Evolutionary conservation across 2,797 vertebrate species (phyloP), one percentile per base, ranked within the genome.

Genomic region (Ceyx erithaca): DNA sequence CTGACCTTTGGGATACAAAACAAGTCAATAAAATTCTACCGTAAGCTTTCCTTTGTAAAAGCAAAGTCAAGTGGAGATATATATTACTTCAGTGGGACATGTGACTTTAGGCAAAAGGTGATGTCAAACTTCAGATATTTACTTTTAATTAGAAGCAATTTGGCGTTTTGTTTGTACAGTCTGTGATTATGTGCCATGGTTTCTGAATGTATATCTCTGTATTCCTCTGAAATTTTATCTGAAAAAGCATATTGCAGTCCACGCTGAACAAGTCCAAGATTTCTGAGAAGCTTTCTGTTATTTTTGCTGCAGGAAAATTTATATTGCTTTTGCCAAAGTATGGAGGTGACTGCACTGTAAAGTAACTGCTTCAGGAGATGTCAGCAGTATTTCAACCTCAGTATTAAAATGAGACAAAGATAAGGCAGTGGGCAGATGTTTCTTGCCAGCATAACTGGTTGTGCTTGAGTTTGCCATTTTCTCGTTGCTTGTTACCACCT

Each of bases 401-500:
- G 37, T 80, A 35, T 73, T 77, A 51, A 81, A 87, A 51, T 28
- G 14, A 78, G 37, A 77, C 41, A 19, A 78, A 12, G 81, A 63
- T 58, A 82, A 82, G 46, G 68, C 64, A 64, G 68, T 6, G 30
- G 46, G 54, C 83, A 90, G 75, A 80, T 95, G 89, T 87, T 94
- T 94, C 79, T 68, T 64, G 52, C 81, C 58, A 80, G 57, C 45
- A 9, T 26, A 57, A 68, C 61, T 58, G 80, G 54, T 52, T 33
- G 0, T 70, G 63, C 63, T 90, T 73, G 43, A 69, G 84, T 48
- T 89, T 91, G 67, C 66, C 1, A 18, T 82, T 87, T 76, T 79
- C 82, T 89, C 33, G 45, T 88, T 93, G 71, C 80, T 84, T 85
- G 77, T 96, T 93, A 51, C 52, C 76, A 85, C 75, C 58, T 89